Conservation (phyloP, 92 coral and sea anemone genomes). For the Palythoa grandiflora region DNA sequence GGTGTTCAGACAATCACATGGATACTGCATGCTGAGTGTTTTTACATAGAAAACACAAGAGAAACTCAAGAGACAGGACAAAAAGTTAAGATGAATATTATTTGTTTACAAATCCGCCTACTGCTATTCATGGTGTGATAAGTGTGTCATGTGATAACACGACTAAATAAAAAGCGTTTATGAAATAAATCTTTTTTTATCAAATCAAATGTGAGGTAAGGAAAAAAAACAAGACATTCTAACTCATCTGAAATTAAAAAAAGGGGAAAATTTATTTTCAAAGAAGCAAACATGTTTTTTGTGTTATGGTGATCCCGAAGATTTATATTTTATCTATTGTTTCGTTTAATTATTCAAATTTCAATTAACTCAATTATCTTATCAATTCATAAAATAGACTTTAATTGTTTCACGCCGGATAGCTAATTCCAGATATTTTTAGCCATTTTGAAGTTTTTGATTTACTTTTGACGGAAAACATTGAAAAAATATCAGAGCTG, state of each 20-base stretch:
- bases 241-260: no score
- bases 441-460: not conserved
- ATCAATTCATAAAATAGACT: not conserved
- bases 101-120: conserved; percentile 18
- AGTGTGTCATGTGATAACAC: conserved; percentile 5
- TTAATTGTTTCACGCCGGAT: not conserved
- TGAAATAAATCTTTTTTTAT: not conserved
- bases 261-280: no score
- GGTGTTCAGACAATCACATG: not conserved
- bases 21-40: conserved; percentile 9
- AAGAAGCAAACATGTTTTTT: not conserved
- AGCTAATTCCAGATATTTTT: not conserved
- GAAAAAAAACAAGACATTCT: not conserved
- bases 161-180: no score
- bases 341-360: conserved; percentile 11
- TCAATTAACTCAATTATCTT: not conserved
- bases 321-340: not conserved
- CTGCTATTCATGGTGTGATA: not conserved
- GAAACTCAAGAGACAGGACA: not conserved
- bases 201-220: not conserved
- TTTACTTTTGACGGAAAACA: not conserved
- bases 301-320: not conserved
- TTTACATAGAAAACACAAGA: not conserved
- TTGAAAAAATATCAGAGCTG: not conserved
- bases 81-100: not conserved